phyloP scores from a whole-genome alignment of 2,113 vertebrate genomes.

The Bubo blakistoni region DNA sequence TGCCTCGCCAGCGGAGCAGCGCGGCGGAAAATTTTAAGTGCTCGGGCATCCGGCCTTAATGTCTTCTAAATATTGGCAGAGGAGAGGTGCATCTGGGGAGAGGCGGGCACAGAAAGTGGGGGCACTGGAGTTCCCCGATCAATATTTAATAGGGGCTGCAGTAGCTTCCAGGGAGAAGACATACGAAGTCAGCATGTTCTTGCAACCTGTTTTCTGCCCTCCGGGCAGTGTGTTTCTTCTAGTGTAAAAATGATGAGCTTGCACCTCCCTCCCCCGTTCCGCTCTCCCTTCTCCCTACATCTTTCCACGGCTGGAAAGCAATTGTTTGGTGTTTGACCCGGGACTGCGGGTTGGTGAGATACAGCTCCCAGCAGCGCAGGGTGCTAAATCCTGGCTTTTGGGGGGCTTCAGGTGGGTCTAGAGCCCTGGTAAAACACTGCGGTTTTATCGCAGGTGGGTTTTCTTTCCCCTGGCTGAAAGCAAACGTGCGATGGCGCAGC shows the following conservation, averaged over 20 bases:
- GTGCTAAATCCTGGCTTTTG: fast-evolving
- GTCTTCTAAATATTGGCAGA: background rate
- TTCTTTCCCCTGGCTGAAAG: background rate
- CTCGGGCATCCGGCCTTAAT: background rate
- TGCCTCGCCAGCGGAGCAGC: background rate
- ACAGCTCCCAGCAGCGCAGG: fast-evolving
- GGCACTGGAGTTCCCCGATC: conserved; percentile 22
- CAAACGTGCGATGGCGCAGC: fast-evolving
- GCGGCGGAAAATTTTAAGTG: background rate
- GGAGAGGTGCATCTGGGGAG: background rate
- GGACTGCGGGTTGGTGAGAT: fast-evolving
- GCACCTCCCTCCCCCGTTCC: background rate
- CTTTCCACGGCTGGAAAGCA: background rate
- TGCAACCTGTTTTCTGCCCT: background rate
- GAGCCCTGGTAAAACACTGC: background rate
- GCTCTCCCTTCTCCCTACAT: background rate
- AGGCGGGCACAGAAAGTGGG: background rate
- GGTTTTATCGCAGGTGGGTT: fast-evolving
- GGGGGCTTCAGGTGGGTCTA: background rate
- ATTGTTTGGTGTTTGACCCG: fast-evolving
- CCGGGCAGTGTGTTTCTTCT: background rate
- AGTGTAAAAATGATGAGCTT: background rate
- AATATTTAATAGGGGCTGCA: conserved; percentile 38
- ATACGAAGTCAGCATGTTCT: background rate
- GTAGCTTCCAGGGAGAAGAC: background rate